Percentiles rank a stretch among this genome's conserved stretches.
Evolutionary conservation across 1,140 invertebrate species (phyloP).

Genomic region (Camponotus floridanus): DNA sequence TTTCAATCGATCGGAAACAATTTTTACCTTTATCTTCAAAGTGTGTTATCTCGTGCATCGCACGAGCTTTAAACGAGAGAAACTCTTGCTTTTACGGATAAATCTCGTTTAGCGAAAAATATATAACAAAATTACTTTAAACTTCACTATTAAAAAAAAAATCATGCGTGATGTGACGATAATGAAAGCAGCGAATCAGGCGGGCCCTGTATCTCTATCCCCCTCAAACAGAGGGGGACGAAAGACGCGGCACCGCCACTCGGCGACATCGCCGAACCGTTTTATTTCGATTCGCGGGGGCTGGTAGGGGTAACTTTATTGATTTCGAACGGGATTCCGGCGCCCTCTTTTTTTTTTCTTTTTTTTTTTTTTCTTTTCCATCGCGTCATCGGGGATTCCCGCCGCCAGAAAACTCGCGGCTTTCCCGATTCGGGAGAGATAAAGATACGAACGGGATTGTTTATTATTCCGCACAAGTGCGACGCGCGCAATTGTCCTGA

Average conservation of each 20-base stretch:
- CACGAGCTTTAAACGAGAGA: not conserved
- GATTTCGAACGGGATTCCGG: slow-evolving; percentile 67
- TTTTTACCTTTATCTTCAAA: not conserved
- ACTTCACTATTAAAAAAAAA: not conserved
- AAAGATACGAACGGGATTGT: slow-evolving; percentile 67
- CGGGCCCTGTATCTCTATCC: not conserved
- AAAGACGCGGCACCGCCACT: slow-evolving; percentile 72
- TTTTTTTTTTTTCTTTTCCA: not conserved
- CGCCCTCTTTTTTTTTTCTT: not conserved
- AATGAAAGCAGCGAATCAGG: slow-evolving; percentile 35
- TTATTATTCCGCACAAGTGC: slow-evolving; percentile 55
- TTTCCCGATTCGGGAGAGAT: slow-evolving; percentile 32
- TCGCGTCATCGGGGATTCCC: slow-evolving; percentile 36
- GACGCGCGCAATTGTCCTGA: slow-evolving; percentile 35
- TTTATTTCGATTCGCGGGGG: slow-evolving; percentile 75
- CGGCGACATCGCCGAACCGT: slow-evolving; percentile 77
- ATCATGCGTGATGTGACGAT: not conserved
- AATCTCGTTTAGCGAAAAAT: not conserved
- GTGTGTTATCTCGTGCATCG: not conserved
- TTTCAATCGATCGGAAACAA: slow-evolving; percentile 3
- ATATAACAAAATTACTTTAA: not conserved
- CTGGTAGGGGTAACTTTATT: slow-evolving; percentile 72
- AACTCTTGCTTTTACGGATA: not conserved
- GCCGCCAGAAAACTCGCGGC: slow-evolving; percentile 44
- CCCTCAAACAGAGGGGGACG: not conserved